Percentiles rank a stretch among this genome's conserved stretches.
These are phyloP conservation scores for Hemitrygon akajei DNA, from an alignment of 2,797 vertebrate species.

Conservation along the genomic window DNA sequence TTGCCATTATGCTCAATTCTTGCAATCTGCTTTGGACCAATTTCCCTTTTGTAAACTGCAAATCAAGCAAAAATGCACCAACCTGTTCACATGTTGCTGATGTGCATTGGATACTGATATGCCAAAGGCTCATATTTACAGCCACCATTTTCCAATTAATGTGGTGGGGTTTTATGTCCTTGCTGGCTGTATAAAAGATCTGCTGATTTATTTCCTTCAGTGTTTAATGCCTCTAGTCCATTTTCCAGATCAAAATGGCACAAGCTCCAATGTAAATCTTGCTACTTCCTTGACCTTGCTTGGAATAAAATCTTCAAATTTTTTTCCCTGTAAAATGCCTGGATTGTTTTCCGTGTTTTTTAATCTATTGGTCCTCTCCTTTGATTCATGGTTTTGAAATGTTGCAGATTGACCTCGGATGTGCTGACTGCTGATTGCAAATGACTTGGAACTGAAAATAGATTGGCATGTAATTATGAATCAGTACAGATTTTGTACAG, in stretches of 20 bases:
- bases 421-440: neutral
- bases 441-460: slow-evolving; percentile 17
- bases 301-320: slow-evolving; percentile 13
- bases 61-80: neutral
- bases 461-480: neutral
- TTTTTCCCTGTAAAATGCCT: neutral
- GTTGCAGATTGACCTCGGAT: neutral
- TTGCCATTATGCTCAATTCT: neutral
- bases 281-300: neutral
- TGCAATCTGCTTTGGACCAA: neutral
- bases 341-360: neutral
- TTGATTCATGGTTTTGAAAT: neutral
- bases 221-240: neutral
- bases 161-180: neutral
- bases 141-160: neutral
- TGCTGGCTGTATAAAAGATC: neutral
- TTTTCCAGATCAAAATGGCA: neutral
- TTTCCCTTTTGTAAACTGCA: neutral
- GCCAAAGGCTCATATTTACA: neutral
- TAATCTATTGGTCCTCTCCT: neutral
- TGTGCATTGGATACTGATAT: too few species aligned
- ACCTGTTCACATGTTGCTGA: neutral
- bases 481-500: neutral
- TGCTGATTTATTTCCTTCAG: neutral
- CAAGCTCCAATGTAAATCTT: neutral